Evolutionary conservation across 2,888 invertebrate genomes (phyloP), one percentile per base, ranked within the genome.

Genomic region (Gryllus longicercus): DNA sequence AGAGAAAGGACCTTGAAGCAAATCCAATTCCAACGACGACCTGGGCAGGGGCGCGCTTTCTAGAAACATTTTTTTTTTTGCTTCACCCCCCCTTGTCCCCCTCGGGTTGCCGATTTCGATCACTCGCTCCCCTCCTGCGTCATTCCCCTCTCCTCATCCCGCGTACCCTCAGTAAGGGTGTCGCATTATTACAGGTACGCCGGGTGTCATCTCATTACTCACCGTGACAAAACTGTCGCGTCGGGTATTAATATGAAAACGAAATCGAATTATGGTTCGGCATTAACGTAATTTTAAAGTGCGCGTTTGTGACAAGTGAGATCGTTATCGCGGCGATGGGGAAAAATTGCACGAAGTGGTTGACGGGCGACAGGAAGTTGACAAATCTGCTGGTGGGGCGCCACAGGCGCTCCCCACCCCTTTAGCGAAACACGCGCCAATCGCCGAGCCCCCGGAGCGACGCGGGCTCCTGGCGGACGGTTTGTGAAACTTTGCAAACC

Each of bases 21-120:
- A 81, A 81, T 81, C 81, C 79, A 81, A 80, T 81, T 80, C 81
- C 12, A n/a, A 38, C 38, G 38, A 38, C 38, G 38, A 38, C 38
- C 38, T 8, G 38, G 38, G 38, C 38, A 38, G 38, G 38, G 8
- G 38, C 8, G 38, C 38, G 38, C 5, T 38, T 38, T 38, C 38
- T 38, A 38, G 38, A 38, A 38, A 38, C 38, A 8, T 38, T 38
- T 38, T n/a, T n/a, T n/a, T 38, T 38, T 38, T 38, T 38, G 38
- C 38, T 38, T 38, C 4, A 8, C 38, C 38, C 38, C 38, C 38
- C 38, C 21, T 21, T 5, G 38, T 8, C 38, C 38, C 38, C 38
- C 8, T 38, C 38, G 38, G 8, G 38, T 38, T 38, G 38, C 38
- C 38, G 38, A 38, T 38, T 38, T 38, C 38, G 38, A 38, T 38